Base-by-base conservation (phyloP, 2,113 vertebrate genomes). In the Lepus timidus region DNA sequence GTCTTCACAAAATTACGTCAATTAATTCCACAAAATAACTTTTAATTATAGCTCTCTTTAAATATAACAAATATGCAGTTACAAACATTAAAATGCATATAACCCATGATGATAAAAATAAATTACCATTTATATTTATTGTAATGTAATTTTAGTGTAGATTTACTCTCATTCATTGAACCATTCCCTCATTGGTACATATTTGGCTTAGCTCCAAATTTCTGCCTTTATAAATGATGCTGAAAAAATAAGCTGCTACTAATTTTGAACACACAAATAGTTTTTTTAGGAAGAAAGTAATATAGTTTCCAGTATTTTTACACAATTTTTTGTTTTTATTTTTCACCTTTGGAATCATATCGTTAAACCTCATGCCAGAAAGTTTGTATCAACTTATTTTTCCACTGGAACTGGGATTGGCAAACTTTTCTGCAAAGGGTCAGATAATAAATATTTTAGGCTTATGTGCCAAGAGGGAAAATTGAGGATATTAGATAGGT, bases 21-120 rank as follows among this genome's bases (percentile, higher is more conserved):
- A 86, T 97, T 73, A 52, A 14, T 91, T 90, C 87, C 65, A 65
- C 75, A 92, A 84, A 93, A 64, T 64, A 85, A 52, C 3, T 67
- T 92, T 76, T 83, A 90, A 81, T 58, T 85, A 80, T 58, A 85
- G 19, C 86, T 64, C 17, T 36, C 25, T 76, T 91, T 55, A 91
- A 82, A 73, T 71, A 61, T 14, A 70, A 85, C 78, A 87, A 33
- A n/a, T 91, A 39, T 55, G 0, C 13, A 33, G 62, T 92, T 93
- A 78, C 65, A 76, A 87, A 76, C 23, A 76, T 91, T 80, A 73
- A 61, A 92, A 87, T 83, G 6, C 19, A 49, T 78, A 27, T 52
- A 81, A 65, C 25, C 31, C 78, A 74, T 89, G 33, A 55, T 36
- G 55, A 67, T 51, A 89, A 74, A 93, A 96, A 93, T 84, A 87